These are phyloP conservation scores for Pseudorasbora parva DNA, from an alignment of 2,113 vertebrate species.

Conservation along the genomic window DNA sequence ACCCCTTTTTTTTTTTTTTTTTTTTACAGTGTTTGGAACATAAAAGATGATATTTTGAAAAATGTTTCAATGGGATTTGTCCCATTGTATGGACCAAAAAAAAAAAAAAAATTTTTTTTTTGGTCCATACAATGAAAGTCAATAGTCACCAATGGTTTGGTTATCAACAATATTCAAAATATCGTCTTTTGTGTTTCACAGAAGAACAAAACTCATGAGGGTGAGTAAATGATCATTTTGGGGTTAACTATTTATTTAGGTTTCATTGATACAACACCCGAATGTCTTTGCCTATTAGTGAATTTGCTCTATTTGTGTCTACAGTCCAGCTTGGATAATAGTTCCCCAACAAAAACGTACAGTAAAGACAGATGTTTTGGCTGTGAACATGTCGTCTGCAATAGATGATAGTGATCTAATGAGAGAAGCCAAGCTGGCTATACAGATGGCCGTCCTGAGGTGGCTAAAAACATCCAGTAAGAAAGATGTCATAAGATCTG, in stretches of 20 bases:
- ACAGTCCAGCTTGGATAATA: constrained; percentile 21
- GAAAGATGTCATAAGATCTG: constrained; percentile 54
- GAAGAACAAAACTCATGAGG: background rate
- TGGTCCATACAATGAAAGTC: background rate
- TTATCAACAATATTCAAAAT: background rate
- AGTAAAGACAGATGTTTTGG: constrained; percentile 58
- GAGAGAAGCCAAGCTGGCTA: constrained; percentile 69
- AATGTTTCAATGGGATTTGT: background rate
- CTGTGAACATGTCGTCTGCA: constrained; percentile 56
- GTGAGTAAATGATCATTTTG: too few relatives aligned
- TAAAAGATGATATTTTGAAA: background rate
- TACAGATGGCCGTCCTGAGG: constrained; percentile 70
- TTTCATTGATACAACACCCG: background rate
- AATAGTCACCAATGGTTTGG: background rate
- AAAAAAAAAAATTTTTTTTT: too few relatives aligned
- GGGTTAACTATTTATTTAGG: background rate
- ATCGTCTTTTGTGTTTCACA: background rate
- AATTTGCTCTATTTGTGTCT: constrained; percentile 34
- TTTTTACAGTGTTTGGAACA: background rate
- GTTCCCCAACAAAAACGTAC: constrained; percentile 36
- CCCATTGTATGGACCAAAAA: too few relatives aligned
- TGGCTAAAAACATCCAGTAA: constrained; percentile 57
- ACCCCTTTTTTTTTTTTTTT: too few relatives aligned
- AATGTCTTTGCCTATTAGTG: constrained; percentile 2
- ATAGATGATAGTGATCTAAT: constrained; percentile 67